phyloP scores from a whole-genome alignment of 2,888 invertebrate genomes.

The Tyria jacobaeae region DNA sequence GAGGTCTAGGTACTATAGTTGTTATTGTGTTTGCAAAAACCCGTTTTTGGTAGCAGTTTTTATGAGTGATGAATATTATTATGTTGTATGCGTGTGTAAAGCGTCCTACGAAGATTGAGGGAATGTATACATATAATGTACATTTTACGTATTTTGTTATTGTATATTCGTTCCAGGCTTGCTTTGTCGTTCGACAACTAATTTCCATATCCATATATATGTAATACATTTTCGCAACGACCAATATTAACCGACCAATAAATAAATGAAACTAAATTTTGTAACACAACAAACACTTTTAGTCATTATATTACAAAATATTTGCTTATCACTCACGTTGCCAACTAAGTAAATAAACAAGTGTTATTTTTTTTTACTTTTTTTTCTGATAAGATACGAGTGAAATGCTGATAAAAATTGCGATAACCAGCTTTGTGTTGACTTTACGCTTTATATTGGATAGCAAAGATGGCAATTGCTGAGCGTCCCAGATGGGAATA shows the following conservation, averaged over 20 bases:
- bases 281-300: conserved; percentile 61
- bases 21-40: conserved; percentile 56
- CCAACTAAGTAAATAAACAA: conserved; percentile 74
- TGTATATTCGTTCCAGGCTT: conserved; percentile 22
- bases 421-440: conserved; percentile 39
- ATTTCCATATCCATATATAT: conserved; percentile 68
- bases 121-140: neutral
- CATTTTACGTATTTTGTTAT: conserved; percentile 4
- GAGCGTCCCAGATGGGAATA: conserved; percentile 22
- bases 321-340: conserved; percentile 69
- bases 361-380: conserved; percentile 68
- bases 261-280: conserved; percentile 58
- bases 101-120: neutral
- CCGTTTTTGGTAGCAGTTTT: conserved; percentile 37
- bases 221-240: conserved; percentile 63
- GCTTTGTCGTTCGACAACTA: conserved; percentile 49
- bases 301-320: conserved; percentile 72
- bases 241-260: conserved; percentile 57
- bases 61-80: conserved; percentile 1
- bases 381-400: conserved; percentile 74
- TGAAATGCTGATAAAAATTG: conserved; percentile 73
- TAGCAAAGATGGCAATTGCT: conserved; percentile 19
- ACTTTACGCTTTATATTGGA: conserved; percentile 22
- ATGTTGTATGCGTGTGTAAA: conserved; percentile 1
- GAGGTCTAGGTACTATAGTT: conserved; percentile 50